Base-by-base conservation (phyloP, 2,113 vertebrate genomes). In the Bubo scandiacus region DNA sequence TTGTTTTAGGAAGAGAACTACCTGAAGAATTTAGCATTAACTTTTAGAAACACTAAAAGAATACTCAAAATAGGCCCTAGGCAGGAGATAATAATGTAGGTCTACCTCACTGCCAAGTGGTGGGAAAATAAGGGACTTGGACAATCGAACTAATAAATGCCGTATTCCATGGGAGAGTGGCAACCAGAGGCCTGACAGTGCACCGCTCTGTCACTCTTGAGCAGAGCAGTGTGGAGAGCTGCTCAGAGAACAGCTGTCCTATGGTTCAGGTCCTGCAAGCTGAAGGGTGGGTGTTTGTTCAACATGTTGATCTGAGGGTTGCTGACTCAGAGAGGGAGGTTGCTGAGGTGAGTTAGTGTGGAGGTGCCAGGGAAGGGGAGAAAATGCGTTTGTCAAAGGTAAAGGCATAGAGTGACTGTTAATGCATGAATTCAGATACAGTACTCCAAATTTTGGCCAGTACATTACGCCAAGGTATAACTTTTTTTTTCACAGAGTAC, bases 251-350 rank as follows among this genome's bases (percentile, higher is more conserved):
- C 45, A 20, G 17, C 68, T 18, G 21, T 30, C 38, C 45, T 14
- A 1, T 2, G 34, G 63, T 13, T 40, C 19, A 2, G 12, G 3
- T 51, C 52, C 4, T 6, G 17, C 26, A 7, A 5, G 36, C 68
- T 45, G 47, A 30, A 43, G 36, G 2, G 12, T 12, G 30, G n/a
- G 36, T 2, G 0, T 27, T 30, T 18, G 1, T 17, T 27, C 9
- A 21, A 7, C 19, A 1, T 1, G 11, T 11, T 19, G 47, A 7
- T 30, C 17, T 4, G 13, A 30, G 40, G 45, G 32, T 3, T 38
- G 59, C 68, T 11, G 34, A 23, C 27, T 11, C 4, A 2, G 17
- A 36, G 17, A 45, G 65, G 21, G 27, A 6, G 34, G 47, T 38
- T 42, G 51, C 47, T 21, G 57, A 70, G 55, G 29, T 25, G n/a